A percentile compares a stretch with the other conserved stretches of the same genome.
Conservation (phyloP, 2,888 invertebrate genomes). For the Lepidochitona cinerea region DNA sequence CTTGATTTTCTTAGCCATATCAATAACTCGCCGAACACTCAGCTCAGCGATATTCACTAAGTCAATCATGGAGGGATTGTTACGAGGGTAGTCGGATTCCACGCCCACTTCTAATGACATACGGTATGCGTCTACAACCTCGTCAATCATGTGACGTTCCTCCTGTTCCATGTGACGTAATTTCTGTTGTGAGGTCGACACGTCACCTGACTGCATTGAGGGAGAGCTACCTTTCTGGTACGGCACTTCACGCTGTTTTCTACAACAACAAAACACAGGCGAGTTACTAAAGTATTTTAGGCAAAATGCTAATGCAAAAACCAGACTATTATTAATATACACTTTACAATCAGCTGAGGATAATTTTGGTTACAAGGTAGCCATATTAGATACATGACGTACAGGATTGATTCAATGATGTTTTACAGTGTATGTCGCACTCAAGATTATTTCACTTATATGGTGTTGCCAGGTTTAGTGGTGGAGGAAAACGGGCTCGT, state of each 20-base stretch:
- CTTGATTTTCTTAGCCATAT: conserved; percentile 76
- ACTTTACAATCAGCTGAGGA: too few species aligned
- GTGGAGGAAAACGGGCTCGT: too few species aligned
- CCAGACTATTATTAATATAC: too few species aligned
- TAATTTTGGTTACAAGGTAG: too few species aligned
- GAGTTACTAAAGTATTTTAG: too few species aligned
- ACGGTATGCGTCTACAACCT: conserved; percentile 64
- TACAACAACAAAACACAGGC: conserved; percentile 32
- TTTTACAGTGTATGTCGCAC: too few species aligned
- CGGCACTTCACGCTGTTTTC: conserved; percentile 48
- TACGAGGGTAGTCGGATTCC: conserved; percentile 57
- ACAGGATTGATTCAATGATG: too few species aligned
- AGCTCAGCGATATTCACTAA: conserved; percentile 71
- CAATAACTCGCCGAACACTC: conserved; percentile 81
- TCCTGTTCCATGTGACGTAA: conserved; percentile 55
- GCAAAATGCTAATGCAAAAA: too few species aligned
- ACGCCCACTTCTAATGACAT: conserved; percentile 67
- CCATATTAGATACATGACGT: too few species aligned
- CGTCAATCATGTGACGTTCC: conserved; percentile 62
- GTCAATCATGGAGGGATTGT: conserved; percentile 61
- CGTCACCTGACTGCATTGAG: conserved; percentile 49
- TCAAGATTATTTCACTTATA: too few species aligned
- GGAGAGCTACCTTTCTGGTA: background rate
- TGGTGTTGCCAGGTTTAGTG: too few species aligned
- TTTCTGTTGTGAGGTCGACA: conserved; percentile 42